Evolutionary conservation across 2,888 invertebrate species (phyloP), one percentile per base, ranked within the genome.

Genomic region (Synergus umbraculus): DNA sequence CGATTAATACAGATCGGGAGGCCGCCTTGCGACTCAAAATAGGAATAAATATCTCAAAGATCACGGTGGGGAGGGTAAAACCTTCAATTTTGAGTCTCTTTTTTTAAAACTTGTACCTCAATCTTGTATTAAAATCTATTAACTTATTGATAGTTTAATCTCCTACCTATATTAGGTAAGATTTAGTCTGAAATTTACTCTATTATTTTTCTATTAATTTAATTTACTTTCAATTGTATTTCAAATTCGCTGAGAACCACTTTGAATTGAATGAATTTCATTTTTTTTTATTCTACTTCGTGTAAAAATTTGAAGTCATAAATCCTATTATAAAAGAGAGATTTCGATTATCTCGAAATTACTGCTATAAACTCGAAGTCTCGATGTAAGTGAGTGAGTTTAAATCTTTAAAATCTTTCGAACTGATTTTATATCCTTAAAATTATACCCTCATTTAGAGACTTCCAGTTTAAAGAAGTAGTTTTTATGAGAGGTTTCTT

Each of bases 1-100:
- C 76, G 73, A 82, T 65, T 65, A 60, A 66, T 67, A 81, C 77
- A 79, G 37, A 79, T 79, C 64, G 66, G 78, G 67, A 54, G 46
- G 63, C 60, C 54, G 63, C 60, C 69, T 80, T 81, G 76, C n/a
- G 63, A 67, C 18, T 49, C 65, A 79, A 58, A 76, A 69, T 78
- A 37, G 54, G 77, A 77, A 79, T 64, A 9, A 46, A 54, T 46
- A 69, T 46, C 46, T 46, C 49, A 41, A 58, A 73, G 73, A 58
- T 73, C 54, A 73, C 73, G 73, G 41, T 54, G 37, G 54, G 54
- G 54, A 73, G 54, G 73, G 22, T 73, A 37, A 54, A 54, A 12
- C 49, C 10, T 54, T 22, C n/a, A 29, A 4, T 49, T 73, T 73
- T 73, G 41, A 54, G 54, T 54, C 10, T 37, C 18, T 5, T 63